These are phyloP conservation scores for Drosophila kikkawai DNA, from an alignment of 1,140 invertebrate species.

Conservation along the genomic window DNA sequence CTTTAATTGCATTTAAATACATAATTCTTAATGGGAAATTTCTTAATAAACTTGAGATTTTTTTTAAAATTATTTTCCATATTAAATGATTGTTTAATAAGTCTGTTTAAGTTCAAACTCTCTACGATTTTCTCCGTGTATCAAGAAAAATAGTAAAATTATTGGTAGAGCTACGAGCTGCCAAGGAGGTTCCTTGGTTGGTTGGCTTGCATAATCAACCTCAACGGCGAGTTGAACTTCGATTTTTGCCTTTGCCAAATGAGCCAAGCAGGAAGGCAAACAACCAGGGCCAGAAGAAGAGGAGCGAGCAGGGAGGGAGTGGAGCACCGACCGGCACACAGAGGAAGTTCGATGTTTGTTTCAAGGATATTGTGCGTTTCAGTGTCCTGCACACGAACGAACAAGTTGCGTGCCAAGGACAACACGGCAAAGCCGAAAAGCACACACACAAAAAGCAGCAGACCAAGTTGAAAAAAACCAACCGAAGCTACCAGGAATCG, in stretches of 20 bases:
- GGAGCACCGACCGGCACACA: constrained; percentile 13
- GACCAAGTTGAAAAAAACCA: constrained; percentile 17
- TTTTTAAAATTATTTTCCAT: neutral
- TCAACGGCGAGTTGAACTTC: constrained; percentile 52
- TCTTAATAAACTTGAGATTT: neutral
- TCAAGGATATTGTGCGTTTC: constrained; percentile 72
- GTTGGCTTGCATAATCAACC: constrained; percentile 70
- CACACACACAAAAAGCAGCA: constrained; percentile 28
- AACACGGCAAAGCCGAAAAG: constrained; percentile 36
- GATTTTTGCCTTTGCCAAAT: constrained; percentile 58
- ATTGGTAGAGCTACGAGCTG: constrained; percentile 4
- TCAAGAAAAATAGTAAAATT: neutral
- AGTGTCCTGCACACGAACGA: constrained; percentile 64
- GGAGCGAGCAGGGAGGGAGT: neutral
- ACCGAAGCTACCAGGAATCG: constrained; percentile 52
- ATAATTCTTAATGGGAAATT: neutral
- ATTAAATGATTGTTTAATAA: neutral
- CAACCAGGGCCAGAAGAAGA: constrained; percentile 5
- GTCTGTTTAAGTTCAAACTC: neutral
- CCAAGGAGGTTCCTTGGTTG: constrained; percentile 32
- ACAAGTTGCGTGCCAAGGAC: constrained; percentile 76
- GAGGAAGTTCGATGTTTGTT: constrained; percentile 52
- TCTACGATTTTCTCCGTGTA: neutral
- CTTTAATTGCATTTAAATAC: neutral
- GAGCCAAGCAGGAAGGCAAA: constrained; percentile 41